Conservation (phyloP, 2,113 vertebrate genomes). For the Megalops atlanticus region DNA sequence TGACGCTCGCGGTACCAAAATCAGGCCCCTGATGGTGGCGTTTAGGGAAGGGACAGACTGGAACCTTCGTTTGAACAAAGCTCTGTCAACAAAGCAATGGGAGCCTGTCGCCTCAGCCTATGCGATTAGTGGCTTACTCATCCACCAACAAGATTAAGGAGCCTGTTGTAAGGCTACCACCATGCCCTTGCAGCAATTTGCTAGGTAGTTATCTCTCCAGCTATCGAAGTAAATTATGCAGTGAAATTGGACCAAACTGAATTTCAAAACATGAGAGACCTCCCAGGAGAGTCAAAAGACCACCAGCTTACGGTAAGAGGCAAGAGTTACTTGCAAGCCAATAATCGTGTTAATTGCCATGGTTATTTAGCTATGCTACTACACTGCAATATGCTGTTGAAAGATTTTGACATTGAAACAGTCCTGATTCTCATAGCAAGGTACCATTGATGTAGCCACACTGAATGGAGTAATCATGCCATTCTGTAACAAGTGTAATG, state of each 20-base stretch:
- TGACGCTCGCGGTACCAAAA: not conserved
- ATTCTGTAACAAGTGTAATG: too few relatives aligned
- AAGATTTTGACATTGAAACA: not conserved
- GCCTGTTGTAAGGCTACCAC: not conserved
- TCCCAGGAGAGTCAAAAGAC: slow-evolving; percentile 35
- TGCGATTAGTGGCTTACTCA: not conserved
- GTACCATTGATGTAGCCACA: too few relatives aligned
- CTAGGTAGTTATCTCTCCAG: not conserved
- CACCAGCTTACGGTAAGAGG: slow-evolving; percentile 44
- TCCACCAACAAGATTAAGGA: not conserved
- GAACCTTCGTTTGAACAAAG: not conserved
- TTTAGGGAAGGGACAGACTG: not conserved
- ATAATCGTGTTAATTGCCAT: not conserved
- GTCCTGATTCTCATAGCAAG: not conserved
- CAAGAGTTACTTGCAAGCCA: not conserved
- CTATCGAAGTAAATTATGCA: not conserved
- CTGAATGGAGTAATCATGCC: too few relatives aligned
- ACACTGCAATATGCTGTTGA: not conserved
- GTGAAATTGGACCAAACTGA: not conserved
- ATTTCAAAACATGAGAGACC: slow-evolving; percentile 40
- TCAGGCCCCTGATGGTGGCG: not conserved
- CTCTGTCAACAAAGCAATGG: too few relatives aligned
- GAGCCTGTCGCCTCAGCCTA: not conserved
- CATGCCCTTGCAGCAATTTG: not conserved
- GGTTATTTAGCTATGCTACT: not conserved